Conservation (phyloP, 2,888 invertebrate genomes). For the Chorisops tibialis region DNA sequence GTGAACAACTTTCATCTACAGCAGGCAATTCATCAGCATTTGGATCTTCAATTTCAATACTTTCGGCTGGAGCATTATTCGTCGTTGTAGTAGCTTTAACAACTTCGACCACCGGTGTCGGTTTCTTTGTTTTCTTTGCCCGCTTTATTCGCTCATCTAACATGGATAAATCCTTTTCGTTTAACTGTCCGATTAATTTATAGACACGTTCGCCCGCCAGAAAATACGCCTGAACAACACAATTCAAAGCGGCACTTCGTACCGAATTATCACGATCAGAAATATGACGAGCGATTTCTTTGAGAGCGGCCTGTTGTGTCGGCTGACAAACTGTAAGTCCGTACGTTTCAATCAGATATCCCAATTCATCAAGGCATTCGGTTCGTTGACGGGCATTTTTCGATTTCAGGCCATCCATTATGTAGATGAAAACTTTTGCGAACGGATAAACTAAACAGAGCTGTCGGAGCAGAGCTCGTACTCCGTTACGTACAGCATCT, state of each 20-base stretch:
- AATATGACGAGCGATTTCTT: constrained; percentile 89
- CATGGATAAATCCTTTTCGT: constrained; percentile 90
- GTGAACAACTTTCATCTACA: constrained; percentile 45
- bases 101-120: constrained; percentile 49
- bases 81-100: constrained; percentile 46
- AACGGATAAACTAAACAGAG: constrained; percentile 84
- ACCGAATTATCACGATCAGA: constrained; percentile 95
- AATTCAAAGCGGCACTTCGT: constrained; percentile 92
- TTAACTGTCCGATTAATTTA: constrained; percentile 88
- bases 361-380: constrained; percentile 92
- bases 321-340: constrained; percentile 83
- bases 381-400: constrained; percentile 95
- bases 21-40: constrained; percentile 48
- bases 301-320: constrained; percentile 70
- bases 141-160: constrained; percentile 95
- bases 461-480: constrained; percentile 78
- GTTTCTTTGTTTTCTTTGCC: constrained; percentile 64
- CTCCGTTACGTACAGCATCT: constrained; percentile 88
- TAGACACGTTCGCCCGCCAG: constrained; percentile 84
- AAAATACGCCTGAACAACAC: constrained; percentile 85
- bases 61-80: constrained; percentile 41
- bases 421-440: constrained; percentile 80
- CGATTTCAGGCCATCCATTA: constrained; percentile 94
- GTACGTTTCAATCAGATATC: constrained; percentile 78
- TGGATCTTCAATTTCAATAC: constrained; percentile 49